A percentile compares a stretch with the other conserved stretches of the same genome.
phyloP scores from a whole-genome alignment of 2,797 vertebrate genomes.

The Miichthys miiuy region DNA sequence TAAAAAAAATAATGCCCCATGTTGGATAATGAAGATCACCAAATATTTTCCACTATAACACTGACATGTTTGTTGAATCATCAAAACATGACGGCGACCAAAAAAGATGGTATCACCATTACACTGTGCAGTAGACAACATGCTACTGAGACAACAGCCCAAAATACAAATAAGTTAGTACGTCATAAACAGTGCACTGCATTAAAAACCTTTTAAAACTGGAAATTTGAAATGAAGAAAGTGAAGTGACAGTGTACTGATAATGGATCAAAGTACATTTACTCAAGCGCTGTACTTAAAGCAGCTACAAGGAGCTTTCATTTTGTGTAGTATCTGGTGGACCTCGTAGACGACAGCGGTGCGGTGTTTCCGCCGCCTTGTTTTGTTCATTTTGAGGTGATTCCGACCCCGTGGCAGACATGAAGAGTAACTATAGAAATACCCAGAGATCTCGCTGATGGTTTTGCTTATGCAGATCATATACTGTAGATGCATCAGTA shows the following conservation, averaged over 20 bases:
- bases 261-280: neutral
- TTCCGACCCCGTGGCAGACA: too few species aligned
- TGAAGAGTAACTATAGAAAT: too few species aligned
- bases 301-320: neutral
- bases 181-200: neutral
- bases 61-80: neutral
- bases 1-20: neutral
- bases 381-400: too few species aligned
- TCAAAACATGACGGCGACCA: neutral
- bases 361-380: too few species aligned
- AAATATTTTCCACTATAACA: neutral
- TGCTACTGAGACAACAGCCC: too few species aligned
- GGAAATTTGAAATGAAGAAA: neutral
- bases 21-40: too few species aligned
- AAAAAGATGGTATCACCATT: neutral
- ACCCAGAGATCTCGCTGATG: too few species aligned
- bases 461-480: too few species aligned
- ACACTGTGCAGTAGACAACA: too few species aligned
- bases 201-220: neutral
- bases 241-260: neutral
- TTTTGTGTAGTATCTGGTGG: neutral
- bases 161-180: neutral
- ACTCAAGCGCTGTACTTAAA: neutral
- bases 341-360: too few species aligned
- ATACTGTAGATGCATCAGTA: neutral